These are phyloP conservation scores for Sericinus montela DNA, from an alignment of 2,888 invertebrate species.

Conservation along the genomic window DNA sequence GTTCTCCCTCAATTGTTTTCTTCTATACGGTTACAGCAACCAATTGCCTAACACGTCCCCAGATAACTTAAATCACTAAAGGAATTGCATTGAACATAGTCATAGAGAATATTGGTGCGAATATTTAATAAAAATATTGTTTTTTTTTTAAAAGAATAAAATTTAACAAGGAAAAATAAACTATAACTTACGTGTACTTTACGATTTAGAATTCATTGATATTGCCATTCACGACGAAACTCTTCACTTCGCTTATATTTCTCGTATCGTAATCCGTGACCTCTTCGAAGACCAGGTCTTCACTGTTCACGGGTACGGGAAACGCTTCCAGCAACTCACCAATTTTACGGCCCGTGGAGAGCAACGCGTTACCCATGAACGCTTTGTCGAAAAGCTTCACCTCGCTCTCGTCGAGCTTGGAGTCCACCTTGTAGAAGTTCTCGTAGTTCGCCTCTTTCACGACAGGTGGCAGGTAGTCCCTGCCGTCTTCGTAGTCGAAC, in stretches of 20 bases:
- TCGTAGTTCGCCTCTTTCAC: slow-evolving; percentile 66
- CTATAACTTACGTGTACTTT: slow-evolving; percentile 1
- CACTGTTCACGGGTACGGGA: slow-evolving; percentile 61
- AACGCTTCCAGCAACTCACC: slow-evolving; percentile 58
- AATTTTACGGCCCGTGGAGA: slow-evolving; percentile 60
- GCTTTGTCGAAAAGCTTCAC: slow-evolving; percentile 33
- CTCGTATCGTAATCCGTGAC: slow-evolving; percentile 60
- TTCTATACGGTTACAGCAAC: slow-evolving; percentile 1
- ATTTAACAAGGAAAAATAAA: slow-evolving; percentile 10
- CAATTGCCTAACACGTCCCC: background rate
- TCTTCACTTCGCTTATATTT: slow-evolving; percentile 64
- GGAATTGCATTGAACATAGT: slow-evolving; percentile 6
- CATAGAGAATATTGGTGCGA: slow-evolving; percentile 1
- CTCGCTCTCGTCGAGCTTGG: slow-evolving; percentile 45
- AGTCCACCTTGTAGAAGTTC: slow-evolving; percentile 45
- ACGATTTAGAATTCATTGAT: slow-evolving; percentile 43
- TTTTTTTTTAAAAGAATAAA: background rate
- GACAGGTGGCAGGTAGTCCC: slow-evolving; percentile 59
- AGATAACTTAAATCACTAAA: slow-evolving; percentile 5
- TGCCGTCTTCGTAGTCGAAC: slow-evolving; percentile 64
- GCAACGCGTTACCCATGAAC: slow-evolving; percentile 51
- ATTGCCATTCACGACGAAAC: slow-evolving; percentile 59
- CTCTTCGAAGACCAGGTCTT: slow-evolving; percentile 62
- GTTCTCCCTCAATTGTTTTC: background rate
- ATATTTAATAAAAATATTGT: background rate